Evolutionary conservation across 2,797 vertebrate species (phyloP), one percentile per base, ranked within the genome.

Genomic region (Acrocephalus scirpaceus): DNA sequence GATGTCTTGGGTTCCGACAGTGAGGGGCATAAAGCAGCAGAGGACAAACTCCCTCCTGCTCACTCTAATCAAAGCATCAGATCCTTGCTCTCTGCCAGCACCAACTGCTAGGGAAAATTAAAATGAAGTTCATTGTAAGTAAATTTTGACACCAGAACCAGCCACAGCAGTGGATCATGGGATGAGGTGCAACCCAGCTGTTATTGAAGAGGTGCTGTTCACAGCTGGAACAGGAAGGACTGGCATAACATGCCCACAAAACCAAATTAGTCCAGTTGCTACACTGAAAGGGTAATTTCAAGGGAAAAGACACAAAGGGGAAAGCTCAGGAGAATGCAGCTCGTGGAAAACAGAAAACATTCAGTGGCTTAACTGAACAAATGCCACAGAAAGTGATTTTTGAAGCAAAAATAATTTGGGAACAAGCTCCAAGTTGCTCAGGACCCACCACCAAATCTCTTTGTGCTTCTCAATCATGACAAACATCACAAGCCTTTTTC

Each of bases 1-100:
- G n/a, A n/a, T n/a, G n/a, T n/a, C n/a, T n/a, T n/a, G n/a, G n/a
- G n/a, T n/a, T n/a, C n/a, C n/a, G n/a, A n/a, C n/a, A n/a, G n/a
- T n/a, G n/a, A 47, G 2, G 1, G 36, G n/a, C 38, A 60, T 0
- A 1, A 71, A 58, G 38, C 2, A 1, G 13, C 44, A 61, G 26
- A 91, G 27, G 16, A 18, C 48, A 77, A 19, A 67, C 16, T 71
- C 61, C 29, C 32, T 56, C 44, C 54, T 70, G 36, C 44, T 36
- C 2, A 15, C 45, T 67, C 57, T 32, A 2, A 40, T 15, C 38
- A 67, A 4, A 70, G 9, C 11, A 20, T 27, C 81, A 16, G 5
- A 16, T 34, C 65, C 57, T 53, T 11, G 1, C 44, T 73, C 71
- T 62, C 71, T 81, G 60, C 50, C 86, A 80, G 57, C 30, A 71